Base-by-base conservation (phyloP, 2,113 vertebrate species). In the Leptodactylus fuscus region DNA sequence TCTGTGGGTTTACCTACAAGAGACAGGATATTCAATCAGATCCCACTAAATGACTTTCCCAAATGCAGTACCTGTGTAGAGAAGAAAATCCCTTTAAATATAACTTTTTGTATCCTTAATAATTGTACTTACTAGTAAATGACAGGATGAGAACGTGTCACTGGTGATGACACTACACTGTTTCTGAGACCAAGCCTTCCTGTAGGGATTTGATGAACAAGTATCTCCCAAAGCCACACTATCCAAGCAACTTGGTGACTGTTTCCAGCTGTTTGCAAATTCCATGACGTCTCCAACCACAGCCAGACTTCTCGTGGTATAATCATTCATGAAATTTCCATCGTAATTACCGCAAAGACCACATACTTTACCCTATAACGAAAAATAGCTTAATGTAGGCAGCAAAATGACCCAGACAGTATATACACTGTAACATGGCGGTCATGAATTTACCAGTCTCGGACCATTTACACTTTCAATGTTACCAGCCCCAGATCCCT, bases 221-320 rank as follows among this genome's bases (percentile, higher is more conserved):
- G 94, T 88, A 60, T 96, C 91, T 60, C 71, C 87, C 82, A 88
- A 11, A 1, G n/a, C 87, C 16, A 1, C 34, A 81, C 92, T 91
- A n/a, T 94, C 93, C 0, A 92, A 91, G 80, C 95, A 96, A 0
- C 91, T 84, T 1, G 93, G 91, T 0, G 95, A 95, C 58, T 91
- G 85, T 81, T 95, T 96, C 95, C 95, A 96, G 87, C 94, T 95
- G 89, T 95, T 94, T 83, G 92, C 94, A 4, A 95, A 95, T 85
- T 95, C 95, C 20, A 93, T 87, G 0, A 86, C 89, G 5, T 92
- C 83, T 15, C 92, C 88, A 87, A 94, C 94, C 85, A 95, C 89
- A 16, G 93, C 92, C 3, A 87, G 91, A 90, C 92, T 93, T 65
- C 94, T 92, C 0, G 95, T 95, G 78, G 93, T 95, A 60, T 95